Conservation (phyloP, 2,888 invertebrate genomes). For the Ormyrus nitidulus region DNA sequence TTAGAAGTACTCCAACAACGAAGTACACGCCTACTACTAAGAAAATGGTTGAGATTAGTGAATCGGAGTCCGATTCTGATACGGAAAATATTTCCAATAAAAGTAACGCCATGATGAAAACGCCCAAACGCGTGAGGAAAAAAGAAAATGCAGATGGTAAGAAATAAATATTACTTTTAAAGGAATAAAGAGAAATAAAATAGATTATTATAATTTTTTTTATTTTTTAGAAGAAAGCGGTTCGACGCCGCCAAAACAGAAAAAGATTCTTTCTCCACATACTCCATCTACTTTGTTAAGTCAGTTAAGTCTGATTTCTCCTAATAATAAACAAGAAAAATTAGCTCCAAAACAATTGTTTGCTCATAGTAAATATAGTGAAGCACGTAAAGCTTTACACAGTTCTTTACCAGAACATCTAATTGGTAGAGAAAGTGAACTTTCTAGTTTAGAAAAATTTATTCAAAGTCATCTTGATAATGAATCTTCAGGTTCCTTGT, state of each 20-base stretch:
- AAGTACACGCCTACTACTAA: slow-evolving; percentile 67
- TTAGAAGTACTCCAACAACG: slow-evolving; percentile 57
- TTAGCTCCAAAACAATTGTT: slow-evolving; percentile 66
- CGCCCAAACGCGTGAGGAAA: slow-evolving; percentile 31
- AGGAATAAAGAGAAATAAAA: not conserved
- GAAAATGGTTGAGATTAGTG: slow-evolving; percentile 70
- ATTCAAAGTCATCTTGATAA: slow-evolving; percentile 81
- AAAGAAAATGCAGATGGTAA: slow-evolving; percentile 36
- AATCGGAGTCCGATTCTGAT: slow-evolving; percentile 71
- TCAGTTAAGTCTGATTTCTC: slow-evolving; percentile 62
- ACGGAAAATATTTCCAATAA: slow-evolving; percentile 59
- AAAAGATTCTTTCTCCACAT: slow-evolving; percentile 57
- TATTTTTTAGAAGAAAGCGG: slow-evolving; percentile 60
- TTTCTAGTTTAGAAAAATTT: slow-evolving; percentile 82
- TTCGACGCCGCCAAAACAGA: slow-evolving; percentile 64
- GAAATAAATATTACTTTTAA: not conserved
- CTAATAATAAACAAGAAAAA: slow-evolving; percentile 56
- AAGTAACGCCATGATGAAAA: slow-evolving; percentile 32
- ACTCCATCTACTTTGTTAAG: slow-evolving; percentile 67
- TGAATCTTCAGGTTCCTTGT: slow-evolving; percentile 87
- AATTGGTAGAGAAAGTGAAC: slow-evolving; percentile 89
- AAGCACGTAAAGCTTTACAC: slow-evolving; percentile 77
- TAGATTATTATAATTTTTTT: slow-evolving; percentile 4
- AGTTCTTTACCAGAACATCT: slow-evolving; percentile 77
- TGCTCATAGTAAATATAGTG: slow-evolving; percentile 65